phyloP scores from a whole-genome alignment of 2,113 vertebrate genomes.

The Chelonoidis abingdonii region DNA sequence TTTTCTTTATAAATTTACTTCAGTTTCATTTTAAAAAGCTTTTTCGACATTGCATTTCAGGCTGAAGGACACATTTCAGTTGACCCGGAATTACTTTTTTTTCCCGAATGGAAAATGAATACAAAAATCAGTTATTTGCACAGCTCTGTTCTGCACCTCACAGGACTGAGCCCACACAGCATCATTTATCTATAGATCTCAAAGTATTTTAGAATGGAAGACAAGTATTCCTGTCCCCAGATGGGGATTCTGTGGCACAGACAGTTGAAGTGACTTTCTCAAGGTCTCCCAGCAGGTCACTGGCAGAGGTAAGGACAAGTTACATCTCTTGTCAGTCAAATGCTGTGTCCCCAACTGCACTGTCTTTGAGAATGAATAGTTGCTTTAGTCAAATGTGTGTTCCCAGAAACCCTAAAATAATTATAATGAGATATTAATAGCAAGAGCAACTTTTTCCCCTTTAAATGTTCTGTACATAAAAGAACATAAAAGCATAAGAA shows the following conservation, averaged over 20 bases:
- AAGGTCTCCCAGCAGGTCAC: neutral
- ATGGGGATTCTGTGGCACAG: neutral
- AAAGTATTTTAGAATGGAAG: accelerated
- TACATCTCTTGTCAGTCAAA: too few relatives aligned
- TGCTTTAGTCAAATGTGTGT: neutral
- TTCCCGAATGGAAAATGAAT: too few relatives aligned
- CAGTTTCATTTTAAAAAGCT: too few relatives aligned
- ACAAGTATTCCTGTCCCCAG: neutral
- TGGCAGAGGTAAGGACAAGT: neutral
- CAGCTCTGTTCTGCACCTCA: neutral
- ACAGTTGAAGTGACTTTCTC: neutral
- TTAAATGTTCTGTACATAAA: neutral
- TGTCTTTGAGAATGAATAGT: neutral
- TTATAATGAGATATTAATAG: neutral
- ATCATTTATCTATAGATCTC: neutral
- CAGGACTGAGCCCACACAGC: neutral
- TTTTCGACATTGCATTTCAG: too few relatives aligned
- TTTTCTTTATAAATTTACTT: too few relatives aligned
- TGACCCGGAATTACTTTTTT: too few relatives aligned
- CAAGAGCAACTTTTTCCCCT: neutral
- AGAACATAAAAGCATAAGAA: neutral
- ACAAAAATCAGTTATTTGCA: too few relatives aligned
- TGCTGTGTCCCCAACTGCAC: too few relatives aligned
- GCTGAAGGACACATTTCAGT: too few relatives aligned
- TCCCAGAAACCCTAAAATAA: neutral